Evolutionary conservation across 2,113 vertebrate species (phyloP), one percentile per base, ranked within the genome.

Genomic region (Lates calcarifer): DNA sequence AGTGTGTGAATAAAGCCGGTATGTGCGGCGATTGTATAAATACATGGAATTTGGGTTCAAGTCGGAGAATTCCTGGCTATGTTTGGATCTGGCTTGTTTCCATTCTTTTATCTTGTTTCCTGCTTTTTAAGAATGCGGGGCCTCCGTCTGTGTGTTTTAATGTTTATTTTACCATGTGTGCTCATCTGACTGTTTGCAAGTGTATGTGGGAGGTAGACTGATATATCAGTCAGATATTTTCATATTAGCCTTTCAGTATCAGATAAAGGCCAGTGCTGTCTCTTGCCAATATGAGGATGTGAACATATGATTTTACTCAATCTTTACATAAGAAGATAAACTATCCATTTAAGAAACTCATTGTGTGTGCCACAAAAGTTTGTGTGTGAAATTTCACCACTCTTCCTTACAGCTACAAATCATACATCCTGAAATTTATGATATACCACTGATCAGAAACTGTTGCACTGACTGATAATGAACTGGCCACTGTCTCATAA

Each of bases 21-120:
- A 58, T 75, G 71, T 71, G 72, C 35, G 9, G 60, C 0, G n/a
- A 73, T 83, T 86, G 84, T 85, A 61, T 87, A 92, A 89, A 88
- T 87, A 86, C 45, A 69, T 61, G 13, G 63, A 67, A 86, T 76
- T 67, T 79, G 77, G 75, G 61, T 68, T 69, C 33, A 39, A 24
- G 62, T 62, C 63, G 45, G 37, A 53, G 39, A 55, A 82, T 90
- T 91, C 86, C 76, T 69, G 68, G 63, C 57, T 78, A 24, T 81
- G 72, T 90, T 90, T 79, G 79, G 79, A 75, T 74, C 74, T 85
- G 87, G 74, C 79, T 57, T 78, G 77, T 90, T 88, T 81, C 81
- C 83, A 82, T 65, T 37, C 75, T 74, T 82, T 90, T 89, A 84
- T 90, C 69, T 83, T 74, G 74, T 84, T 84, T 84, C 47, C 76